Conservation (phyloP, 2,888 invertebrate species). For the Diadegma fenestrale region DNA sequence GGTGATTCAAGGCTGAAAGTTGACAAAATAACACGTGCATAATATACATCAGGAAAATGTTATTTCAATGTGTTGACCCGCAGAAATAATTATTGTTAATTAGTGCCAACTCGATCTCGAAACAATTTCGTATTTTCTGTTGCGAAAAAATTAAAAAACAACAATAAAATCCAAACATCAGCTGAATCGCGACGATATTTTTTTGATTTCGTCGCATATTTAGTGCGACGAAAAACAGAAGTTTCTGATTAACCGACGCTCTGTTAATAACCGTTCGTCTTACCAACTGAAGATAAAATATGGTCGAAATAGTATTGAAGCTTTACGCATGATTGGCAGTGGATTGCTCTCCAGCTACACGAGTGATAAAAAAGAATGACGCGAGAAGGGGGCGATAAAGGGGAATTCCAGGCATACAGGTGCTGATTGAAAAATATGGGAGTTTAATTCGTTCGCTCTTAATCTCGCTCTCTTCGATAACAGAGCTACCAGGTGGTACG, state of each 20-base stretch:
- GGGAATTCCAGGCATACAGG: slow-evolving; percentile 42
- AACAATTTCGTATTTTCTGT: not conserved
- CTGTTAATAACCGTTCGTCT: not conserved
- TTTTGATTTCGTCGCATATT: not conserved
- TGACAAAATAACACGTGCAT: not conserved
- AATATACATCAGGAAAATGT: not conserved
- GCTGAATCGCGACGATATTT: not conserved
- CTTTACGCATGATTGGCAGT: not conserved
- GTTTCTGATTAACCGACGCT: slow-evolving; percentile 18
- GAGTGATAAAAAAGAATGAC: slow-evolving; percentile 24
- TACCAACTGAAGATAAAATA: slow-evolving; percentile 3
- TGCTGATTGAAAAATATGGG: slow-evolving; percentile 51
- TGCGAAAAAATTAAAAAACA: not conserved
- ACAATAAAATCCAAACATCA: not conserved
- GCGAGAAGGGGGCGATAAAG: not conserved
- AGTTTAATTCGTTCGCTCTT: slow-evolving; percentile 52
- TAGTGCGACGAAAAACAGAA: not conserved
- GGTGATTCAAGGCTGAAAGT: slow-evolving; percentile 78
- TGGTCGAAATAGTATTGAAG: not conserved
- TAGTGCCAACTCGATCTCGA: not conserved
- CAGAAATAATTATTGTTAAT: not conserved
- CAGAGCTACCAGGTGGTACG: slow-evolving; percentile 43
- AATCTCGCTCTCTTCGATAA: slow-evolving; percentile 53
- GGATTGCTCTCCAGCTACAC: not conserved
- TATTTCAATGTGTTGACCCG: not conserved